Percentiles rank a stretch among this genome's conserved stretches.
phyloP scores from a whole-genome alignment of 2,113 vertebrate species.

The Numenius arquata region DNA sequence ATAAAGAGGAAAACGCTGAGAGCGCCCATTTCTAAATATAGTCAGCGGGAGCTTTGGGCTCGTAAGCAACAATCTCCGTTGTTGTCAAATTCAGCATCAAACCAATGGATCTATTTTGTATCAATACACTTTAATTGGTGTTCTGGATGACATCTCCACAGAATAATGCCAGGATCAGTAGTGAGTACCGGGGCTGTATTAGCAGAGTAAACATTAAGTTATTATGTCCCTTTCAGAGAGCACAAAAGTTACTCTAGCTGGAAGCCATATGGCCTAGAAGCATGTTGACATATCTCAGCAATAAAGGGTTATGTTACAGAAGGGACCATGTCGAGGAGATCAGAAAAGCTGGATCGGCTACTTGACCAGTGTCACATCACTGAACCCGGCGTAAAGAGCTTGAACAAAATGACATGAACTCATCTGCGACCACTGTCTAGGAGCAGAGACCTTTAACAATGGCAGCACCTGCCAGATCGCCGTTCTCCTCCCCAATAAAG shows the following conservation, averaged over 20 bases:
- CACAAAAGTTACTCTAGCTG: slow-evolving; percentile 43
- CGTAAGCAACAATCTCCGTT: not conserved
- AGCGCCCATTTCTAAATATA: not conserved
- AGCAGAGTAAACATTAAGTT: slow-evolving; percentile 14
- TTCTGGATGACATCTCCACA: slow-evolving; percentile 9
- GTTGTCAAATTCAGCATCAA: not conserved
- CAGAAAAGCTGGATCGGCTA: slow-evolving; percentile 52
- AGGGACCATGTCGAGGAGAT: slow-evolving; percentile 35
- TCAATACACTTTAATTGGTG: not conserved
- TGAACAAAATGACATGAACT: slow-evolving; percentile 68
- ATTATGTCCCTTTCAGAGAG: slow-evolving; percentile 6
- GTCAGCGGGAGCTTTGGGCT: not conserved
- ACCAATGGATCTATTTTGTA: not conserved
- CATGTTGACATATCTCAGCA: slow-evolving; percentile 53
- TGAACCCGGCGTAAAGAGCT: slow-evolving; percentile 43
- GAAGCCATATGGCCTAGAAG: slow-evolving; percentile 52
- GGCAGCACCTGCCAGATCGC: slow-evolving; percentile 85
- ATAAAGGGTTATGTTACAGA: slow-evolving; percentile 51
- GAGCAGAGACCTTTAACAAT: slow-evolving; percentile 79
- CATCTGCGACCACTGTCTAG: slow-evolving; percentile 74
- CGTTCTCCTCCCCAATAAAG: slow-evolving; percentile 67
- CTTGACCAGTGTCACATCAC: slow-evolving; percentile 68
- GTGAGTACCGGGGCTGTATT: not conserved
- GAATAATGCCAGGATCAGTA: not conserved
- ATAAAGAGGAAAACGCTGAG: not conserved